These are phyloP conservation scores for Trichomycterus rosablanca DNA, from an alignment of 2,113 vertebrate species.

Conservation along the genomic window DNA sequence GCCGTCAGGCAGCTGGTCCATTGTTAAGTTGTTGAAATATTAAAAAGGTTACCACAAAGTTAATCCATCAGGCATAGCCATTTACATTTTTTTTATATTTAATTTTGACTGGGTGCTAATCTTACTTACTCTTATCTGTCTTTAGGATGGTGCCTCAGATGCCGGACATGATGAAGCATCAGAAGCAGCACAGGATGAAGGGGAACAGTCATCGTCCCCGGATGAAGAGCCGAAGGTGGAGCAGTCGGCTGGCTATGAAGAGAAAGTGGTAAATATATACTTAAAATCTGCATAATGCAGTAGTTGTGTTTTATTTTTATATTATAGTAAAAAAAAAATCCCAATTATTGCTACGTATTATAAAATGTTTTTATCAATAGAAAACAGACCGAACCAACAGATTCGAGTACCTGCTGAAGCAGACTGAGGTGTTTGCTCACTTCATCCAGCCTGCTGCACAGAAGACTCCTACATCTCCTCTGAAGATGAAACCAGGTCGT, in stretches of 20 bases:
- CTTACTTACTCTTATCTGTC: slow-evolving; percentile 35
- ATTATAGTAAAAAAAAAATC: too few relatives aligned
- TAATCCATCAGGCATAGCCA: too few relatives aligned
- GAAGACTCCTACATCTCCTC: slow-evolving; percentile 94
- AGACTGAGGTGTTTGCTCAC: slow-evolving; percentile 97
- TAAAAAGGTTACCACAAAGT: too few relatives aligned
- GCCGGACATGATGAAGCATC: slow-evolving; percentile 67
- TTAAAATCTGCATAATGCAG: not conserved
- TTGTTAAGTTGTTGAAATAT: too few relatives aligned
- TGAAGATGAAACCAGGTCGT: slow-evolving; percentile 98
- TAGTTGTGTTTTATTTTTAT: too few relatives aligned
- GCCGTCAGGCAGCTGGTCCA: too few relatives aligned
- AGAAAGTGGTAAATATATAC: slow-evolving; percentile 85
- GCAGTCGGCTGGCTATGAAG: slow-evolving; percentile 81
- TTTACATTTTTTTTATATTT: too few relatives aligned
- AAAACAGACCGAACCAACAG: slow-evolving; percentile 95
- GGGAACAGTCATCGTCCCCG: slow-evolving; percentile 70
- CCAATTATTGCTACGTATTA: too few relatives aligned
- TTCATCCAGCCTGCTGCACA: slow-evolving; percentile 98
- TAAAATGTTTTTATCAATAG: slow-evolving; percentile 63
- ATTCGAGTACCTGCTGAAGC: slow-evolving; percentile 97
- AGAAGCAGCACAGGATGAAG: slow-evolving; percentile 63
- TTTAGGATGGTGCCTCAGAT: slow-evolving; percentile 70
- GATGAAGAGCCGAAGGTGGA: slow-evolving; percentile 72
- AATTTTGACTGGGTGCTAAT: too few relatives aligned